Conservation (phyloP, 2,113 vertebrate genomes). For the Ctenodactylus gundi region DNA sequence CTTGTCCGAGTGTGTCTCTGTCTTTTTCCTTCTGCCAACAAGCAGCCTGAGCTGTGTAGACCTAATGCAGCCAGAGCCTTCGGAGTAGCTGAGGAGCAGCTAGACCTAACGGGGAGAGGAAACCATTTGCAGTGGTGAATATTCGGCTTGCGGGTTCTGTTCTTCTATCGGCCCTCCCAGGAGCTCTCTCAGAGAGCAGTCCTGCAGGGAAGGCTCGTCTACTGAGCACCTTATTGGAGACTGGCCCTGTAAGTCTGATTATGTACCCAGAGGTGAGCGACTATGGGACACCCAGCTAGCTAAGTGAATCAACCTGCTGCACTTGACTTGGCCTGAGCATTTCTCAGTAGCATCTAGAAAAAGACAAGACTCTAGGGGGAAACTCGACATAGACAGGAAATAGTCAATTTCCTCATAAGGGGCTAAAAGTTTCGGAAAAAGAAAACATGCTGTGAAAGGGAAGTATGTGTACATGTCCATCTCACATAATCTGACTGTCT, state of each 20-base stretch:
- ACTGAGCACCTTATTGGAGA: conserved; percentile 82
- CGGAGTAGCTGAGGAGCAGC: conserved; percentile 55
- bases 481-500: background rate
- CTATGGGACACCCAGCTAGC: conserved; percentile 74
- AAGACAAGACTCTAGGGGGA: conserved; percentile 1
- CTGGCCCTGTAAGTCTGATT: conserved; percentile 83
- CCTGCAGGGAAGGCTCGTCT: conserved; percentile 78
- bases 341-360: conserved; percentile 30
- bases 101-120: conserved; percentile 9
- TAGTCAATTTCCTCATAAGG: background rate
- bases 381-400: conserved; percentile 21
- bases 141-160: background rate
- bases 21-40: conserved; percentile 48
- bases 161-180: conserved; percentile 28
- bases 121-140: conserved; percentile 69
- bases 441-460: background rate
- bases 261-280: conserved; percentile 73
- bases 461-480: background rate
- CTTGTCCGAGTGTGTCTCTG: conserved; percentile 52
- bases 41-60: conserved; percentile 38
- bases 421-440: background rate
- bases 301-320: conserved; percentile 77
- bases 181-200: conserved; percentile 59
- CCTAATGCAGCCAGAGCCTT: conserved; percentile 49
- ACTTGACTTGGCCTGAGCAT: conserved; percentile 52